These are phyloP conservation scores for Nasonia giraulti DNA, from an alignment of 1,140 invertebrate genomes.

Conservation along the genomic window DNA sequence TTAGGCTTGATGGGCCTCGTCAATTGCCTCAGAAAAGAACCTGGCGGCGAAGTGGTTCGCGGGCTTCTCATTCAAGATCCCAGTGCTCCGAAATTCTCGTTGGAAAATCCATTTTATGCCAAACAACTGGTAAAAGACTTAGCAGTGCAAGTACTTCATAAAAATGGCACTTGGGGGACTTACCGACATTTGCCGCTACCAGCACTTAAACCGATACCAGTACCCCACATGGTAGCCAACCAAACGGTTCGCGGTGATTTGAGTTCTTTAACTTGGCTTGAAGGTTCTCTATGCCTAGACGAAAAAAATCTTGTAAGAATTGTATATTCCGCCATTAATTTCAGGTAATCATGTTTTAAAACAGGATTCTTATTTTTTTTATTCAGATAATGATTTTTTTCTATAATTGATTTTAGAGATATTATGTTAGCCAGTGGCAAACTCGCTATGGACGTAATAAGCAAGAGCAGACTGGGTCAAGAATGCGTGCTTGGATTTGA, in stretches of 20 bases:
- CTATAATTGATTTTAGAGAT: constrained; percentile 77
- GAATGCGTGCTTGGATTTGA: constrained; percentile 85
- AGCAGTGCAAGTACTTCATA: constrained; percentile 82
- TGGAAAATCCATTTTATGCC: constrained; percentile 78
- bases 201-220: constrained; percentile 53
- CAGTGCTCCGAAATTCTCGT: constrained; percentile 77
- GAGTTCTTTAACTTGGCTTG: constrained; percentile 87
- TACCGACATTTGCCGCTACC: constrained; percentile 80
- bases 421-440: constrained; percentile 84
- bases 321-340: too few relatives aligned
- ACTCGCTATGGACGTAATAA: constrained; percentile 77
- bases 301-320: too few relatives aligned
- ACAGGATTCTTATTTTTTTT: too few relatives aligned
- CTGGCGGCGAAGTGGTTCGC: too few relatives aligned
- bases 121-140: constrained; percentile 83
- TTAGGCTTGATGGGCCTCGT: too few relatives aligned
- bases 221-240: constrained; percentile 61
- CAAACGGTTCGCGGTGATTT: constrained; percentile 87
- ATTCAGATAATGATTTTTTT: too few relatives aligned
- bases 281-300: constrained; percentile 72
- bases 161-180: constrained; percentile 85
- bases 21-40: too few relatives aligned
- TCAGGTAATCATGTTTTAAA: too few relatives aligned
- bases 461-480: constrained; percentile 65
- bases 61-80: too few relatives aligned